Evolutionary conservation across 2,888 invertebrate genomes (phyloP).

Genomic region (Gymnosoma rotundatum): DNA sequence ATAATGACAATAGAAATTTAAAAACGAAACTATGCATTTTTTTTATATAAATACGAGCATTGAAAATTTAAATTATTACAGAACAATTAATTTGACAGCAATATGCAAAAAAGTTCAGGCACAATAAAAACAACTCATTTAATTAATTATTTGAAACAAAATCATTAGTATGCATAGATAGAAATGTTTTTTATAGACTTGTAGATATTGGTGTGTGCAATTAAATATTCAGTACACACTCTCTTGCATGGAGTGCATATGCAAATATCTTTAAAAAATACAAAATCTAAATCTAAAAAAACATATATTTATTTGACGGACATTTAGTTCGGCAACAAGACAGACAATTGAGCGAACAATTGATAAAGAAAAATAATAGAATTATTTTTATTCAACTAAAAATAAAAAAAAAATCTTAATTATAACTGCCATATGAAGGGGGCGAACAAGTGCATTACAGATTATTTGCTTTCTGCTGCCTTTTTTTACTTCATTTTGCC

Average conservation of each 20-base stretch:
- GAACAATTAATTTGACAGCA: slow-evolving; percentile 26
- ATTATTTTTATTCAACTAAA: slow-evolving; percentile 32
- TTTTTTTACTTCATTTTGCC: slow-evolving; percentile 5
- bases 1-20: slow-evolving; percentile 30
- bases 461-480: slow-evolving; percentile 18
- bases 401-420: not conserved
- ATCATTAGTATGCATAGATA: slow-evolving; percentile 21
- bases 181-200: not conserved
- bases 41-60: not conserved
- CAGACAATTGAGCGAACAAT: slow-evolving; percentile 16
- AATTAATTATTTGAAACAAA: not conserved
- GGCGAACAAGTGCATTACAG: not conserved
- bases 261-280: no score
- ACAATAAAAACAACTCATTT: slow-evolving; percentile 19
- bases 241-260: not conserved
- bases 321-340: slow-evolving; percentile 40
- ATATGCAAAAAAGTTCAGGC: no score
- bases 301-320: slow-evolving; percentile 24
- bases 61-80: slow-evolving; percentile 20
- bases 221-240: not conserved
- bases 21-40: slow-evolving; percentile 32
- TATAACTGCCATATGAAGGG: not conserved
- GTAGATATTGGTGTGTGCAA: slow-evolving; percentile 7
- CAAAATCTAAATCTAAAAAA: slow-evolving; percentile 38
- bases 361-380: slow-evolving; percentile 61